Conservation (phyloP, 2,888 invertebrate genomes). For the Lasioglossum leucozonium region DNA sequence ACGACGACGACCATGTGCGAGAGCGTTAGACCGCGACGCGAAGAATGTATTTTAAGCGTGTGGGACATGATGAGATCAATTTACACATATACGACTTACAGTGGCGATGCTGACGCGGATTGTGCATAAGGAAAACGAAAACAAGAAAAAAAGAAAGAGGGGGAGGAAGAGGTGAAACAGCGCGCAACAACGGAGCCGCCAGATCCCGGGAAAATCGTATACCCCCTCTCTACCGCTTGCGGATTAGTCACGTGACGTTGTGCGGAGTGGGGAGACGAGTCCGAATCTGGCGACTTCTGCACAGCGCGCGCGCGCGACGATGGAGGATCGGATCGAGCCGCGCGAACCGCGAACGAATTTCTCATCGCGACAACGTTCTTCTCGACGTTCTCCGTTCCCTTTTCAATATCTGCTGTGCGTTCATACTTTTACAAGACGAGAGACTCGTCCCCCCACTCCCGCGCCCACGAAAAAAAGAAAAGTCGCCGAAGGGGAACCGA, state of each 20-base stretch:
- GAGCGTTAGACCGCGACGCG: slow-evolving; percentile 71
- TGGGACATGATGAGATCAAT: slow-evolving; percentile 67
- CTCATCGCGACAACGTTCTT: not conserved
- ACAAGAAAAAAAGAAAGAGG: slow-evolving; percentile 4
- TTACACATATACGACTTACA: slow-evolving; percentile 74
- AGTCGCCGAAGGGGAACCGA: too few relatives aligned
- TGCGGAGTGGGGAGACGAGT: too few relatives aligned
- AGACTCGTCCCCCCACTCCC: too few relatives aligned
- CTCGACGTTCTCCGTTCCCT: not conserved
- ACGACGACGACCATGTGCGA: slow-evolving; percentile 57
- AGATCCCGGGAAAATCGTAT: too few relatives aligned
- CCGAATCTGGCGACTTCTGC: too few relatives aligned
- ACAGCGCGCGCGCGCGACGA: slow-evolving; percentile 21
- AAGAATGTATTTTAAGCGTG: slow-evolving; percentile 80
- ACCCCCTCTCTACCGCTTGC: too few relatives aligned
- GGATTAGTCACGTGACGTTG: too few relatives aligned
- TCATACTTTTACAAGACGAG: too few relatives aligned
- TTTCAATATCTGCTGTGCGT: not conserved
- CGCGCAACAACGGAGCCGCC: not conserved
- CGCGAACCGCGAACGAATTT: slow-evolving; percentile 33
- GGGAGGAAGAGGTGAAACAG: slow-evolving; percentile 22
- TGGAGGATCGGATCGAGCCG: slow-evolving; percentile 62
- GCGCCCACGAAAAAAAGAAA: too few relatives aligned
- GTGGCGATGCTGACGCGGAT: slow-evolving; percentile 74
- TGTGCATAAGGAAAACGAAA: slow-evolving; percentile 75